Evolutionary conservation across 2,113 vertebrate species (phyloP).

Genomic region (Ceuthmochares aereus): DNA sequence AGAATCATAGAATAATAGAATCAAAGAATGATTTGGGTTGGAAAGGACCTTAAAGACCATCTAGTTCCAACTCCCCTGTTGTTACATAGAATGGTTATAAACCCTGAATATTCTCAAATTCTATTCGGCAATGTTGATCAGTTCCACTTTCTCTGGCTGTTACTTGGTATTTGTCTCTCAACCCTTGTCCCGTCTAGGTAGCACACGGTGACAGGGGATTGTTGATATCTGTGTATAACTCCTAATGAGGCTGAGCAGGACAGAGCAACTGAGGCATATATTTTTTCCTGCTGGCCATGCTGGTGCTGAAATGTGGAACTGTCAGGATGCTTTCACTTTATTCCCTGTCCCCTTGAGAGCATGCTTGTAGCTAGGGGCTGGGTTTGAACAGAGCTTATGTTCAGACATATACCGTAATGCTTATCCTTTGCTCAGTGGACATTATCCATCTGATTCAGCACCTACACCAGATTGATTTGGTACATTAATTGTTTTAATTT

Average conservation of each 20-base stretch:
- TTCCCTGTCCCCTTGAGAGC: neutral
- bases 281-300: neutral
- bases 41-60: no score
- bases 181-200: neutral
- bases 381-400: neutral
- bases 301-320: neutral
- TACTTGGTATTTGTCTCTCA: neutral
- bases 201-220: neutral
- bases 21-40: no score
- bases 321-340: neutral
- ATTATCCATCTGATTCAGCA: neutral
- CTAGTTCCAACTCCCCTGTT: no score
- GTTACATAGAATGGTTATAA: no score
- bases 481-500: neutral
- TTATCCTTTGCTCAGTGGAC: neutral
- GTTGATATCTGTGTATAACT: rapidly evolving
- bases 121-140: neutral
- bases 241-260: neutral
- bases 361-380: neutral
- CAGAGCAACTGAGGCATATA: neutral
- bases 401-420: neutral
- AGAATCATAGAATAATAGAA: no score
- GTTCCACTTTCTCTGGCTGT: neutral
- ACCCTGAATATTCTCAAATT: neutral
- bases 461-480: neutral